Base-by-base conservation (phyloP, 2,113 vertebrate genomes). In the Sminthopsis crassicaudata region DNA sequence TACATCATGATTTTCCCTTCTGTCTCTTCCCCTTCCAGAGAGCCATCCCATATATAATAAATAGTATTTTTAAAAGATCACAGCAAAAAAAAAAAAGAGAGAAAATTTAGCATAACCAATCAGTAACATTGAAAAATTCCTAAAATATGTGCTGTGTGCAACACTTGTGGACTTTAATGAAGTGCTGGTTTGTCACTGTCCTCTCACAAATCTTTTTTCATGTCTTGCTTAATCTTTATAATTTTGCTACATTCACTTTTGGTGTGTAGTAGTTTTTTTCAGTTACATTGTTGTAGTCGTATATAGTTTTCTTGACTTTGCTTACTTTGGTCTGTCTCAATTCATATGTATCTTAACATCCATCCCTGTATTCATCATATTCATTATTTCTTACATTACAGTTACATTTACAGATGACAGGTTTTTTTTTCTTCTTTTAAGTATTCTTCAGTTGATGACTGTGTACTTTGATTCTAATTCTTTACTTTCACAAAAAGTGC, bases 311-410 rank as follows among this genome's bases (percentile, higher is more conserved):
- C 19, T 84, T 84, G 16, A n/a, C 67, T 76, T 0, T 84, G n/a
- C 16, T n/a, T 76, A n/a, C 36, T 84, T 84, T 19, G 42, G 42
- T 42, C 19, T 84, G 1, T 19, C 23, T 84, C n/a, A 76, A 2
- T 76, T n/a, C 36, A 76, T 42, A 16, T 84, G 51, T 8, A 91
- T 93, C 95, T 97, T 95, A 93, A 53, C 90, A 90, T 92, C 50
- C 76, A 96, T 91, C 92, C 94, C 54, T 94, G 76, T 76, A 76
- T 84, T 84, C 67, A 76, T 76, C 36, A 84, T 23, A 8, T 42
- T n/a, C 14, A 76, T 76, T 30, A 30, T 76, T 67, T 84, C 5
- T n/a, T n/a, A n/a, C 25, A 76, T 4, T n/a, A n/a, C 36, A 76
- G 30, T 67, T 36, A 14, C 3, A 67, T 76, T 76, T n/a, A n/a